Base-by-base conservation (phyloP, 1,140 invertebrate genomes). In the Drosophila yakuba region DNA sequence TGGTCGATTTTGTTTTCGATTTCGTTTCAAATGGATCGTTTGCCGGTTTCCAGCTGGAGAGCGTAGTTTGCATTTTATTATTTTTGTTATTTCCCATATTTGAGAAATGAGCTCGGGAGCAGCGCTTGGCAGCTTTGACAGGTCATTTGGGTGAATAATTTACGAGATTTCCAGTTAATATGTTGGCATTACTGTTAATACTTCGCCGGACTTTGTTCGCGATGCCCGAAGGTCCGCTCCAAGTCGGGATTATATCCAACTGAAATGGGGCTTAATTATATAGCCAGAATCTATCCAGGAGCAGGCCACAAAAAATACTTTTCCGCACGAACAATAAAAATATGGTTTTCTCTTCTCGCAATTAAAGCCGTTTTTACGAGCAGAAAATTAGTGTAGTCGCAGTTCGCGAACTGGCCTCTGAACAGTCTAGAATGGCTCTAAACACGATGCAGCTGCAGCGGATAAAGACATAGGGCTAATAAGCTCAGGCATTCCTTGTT, bases 81-180 rank as follows among this genome's bases (percentile, higher is more conserved):
- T 63, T 82, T 78, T 74, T 60, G 45, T 67, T 47, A 35, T 63
- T 72, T 44, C 66, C 36, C 67, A 67, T 43, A 85, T 71, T 88
- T 79, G 79, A 88, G 72, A 59, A 71, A 71, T 83, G 52, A 15
- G 38, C 52, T 48, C 55, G 38, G 11, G 52, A 38, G 71, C 48
- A 55, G 47, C 50, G 51, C 63, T 74, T 55, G 63, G 32, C 43
- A 51, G 35, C 58, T 64, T 77, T 80, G 81, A 80, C 81, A 86
- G 83, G 84, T 77, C 83, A 89, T 88, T 88, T 67, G 66, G 41
- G 12, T 64, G 63, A 15, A 69, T 89, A 89, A 88, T 88, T 89
- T 88, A 88, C 52, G 84, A 73, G 59, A 88, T 88, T 88, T 88
- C 83, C 83, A 89, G 84, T 86, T 88, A 88, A 88, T 88, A 88